Base-by-base conservation (phyloP, 2,888 invertebrate species). In the Pachymerium ferrugineum region DNA sequence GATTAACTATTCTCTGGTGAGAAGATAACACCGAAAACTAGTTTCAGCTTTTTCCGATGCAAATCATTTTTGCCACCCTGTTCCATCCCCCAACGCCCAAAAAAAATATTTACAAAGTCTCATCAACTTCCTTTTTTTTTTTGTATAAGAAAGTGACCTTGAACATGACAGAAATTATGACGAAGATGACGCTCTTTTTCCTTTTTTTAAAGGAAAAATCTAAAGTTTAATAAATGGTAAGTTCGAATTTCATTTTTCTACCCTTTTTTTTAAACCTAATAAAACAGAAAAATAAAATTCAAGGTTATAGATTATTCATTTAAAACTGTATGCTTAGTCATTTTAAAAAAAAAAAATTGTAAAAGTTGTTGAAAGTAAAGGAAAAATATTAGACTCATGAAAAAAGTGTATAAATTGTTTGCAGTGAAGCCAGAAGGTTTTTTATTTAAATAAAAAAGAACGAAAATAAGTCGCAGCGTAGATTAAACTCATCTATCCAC, bases 121-220 rank as follows among this genome's bases (percentile, higher is more conserved):
- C 38, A 12, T 38, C 38, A 12, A 38, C 38, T 38, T 38, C 38
- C 38, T 14, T 3, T 19, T 47, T 47, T 47, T 8, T 8, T 42
- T 42, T n/a, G 12, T 42, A 8, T 14, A 16, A 14, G n/a, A 38
- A 38, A 38, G 38, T 54, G 54, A 22, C 54, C 54, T 54, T 54
- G 54, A 54, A 54, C 54, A 54, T 54, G 54, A 54, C 54, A 54
- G 22, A 54, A 54, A 54, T 54, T 54, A 22, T 54, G 54, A 54
- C 54, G 54, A 54, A 54, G 22, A 22, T 54, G 54, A 54, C 54
- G 54, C 5, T 54, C 22, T 19, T 54, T 4, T 22, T 54, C 22
- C 19, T n/a, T 19, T 19, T n/a, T n/a, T 47, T 47, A 1, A n/a
- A n/a, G n/a, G n/a, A n/a, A n/a, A n/a, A n/a, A n/a, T n/a, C n/a